These are phyloP conservation scores for Phymatocera aterrima DNA, from an alignment of 2,888 invertebrate species.

Conservation along the genomic window DNA sequence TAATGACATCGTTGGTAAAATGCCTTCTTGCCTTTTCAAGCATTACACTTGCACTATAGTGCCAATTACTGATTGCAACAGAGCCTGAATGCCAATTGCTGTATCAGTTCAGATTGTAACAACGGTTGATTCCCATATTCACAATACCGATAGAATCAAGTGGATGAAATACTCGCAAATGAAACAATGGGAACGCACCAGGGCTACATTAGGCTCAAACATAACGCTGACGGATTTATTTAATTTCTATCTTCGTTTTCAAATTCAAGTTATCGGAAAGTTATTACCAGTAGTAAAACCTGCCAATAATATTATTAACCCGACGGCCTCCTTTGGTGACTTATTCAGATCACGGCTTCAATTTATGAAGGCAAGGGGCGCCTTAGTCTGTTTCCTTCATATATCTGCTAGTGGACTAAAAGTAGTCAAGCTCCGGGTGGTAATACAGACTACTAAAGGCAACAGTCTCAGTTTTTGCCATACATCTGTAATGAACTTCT, in stretches of 20 bases:
- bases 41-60: neutral
- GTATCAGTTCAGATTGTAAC: neutral
- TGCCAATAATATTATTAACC: neutral
- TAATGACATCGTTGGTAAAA: neutral
- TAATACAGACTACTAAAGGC: neutral
- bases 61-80: conserved; percentile 17
- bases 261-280: neutral
- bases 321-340: neutral
- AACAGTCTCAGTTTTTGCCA: conserved; percentile 15
- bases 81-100: neutral
- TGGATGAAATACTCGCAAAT: neutral
- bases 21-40: neutral
- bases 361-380: neutral
- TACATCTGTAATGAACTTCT: neutral
- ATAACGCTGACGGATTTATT: neutral
- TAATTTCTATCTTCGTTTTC: neutral
- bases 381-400: neutral
- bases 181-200: neutral
- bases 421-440: neutral
- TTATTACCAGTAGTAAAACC: neutral
- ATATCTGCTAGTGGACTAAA: neutral
- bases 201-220: neutral
- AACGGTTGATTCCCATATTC: neutral
- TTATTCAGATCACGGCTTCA: neutral
- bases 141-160: neutral